Percentiles rank a stretch among this genome's conserved stretches.
Conservation (phyloP, 2,888 invertebrate genomes). For the Pachliopta kotzebuea region DNA sequence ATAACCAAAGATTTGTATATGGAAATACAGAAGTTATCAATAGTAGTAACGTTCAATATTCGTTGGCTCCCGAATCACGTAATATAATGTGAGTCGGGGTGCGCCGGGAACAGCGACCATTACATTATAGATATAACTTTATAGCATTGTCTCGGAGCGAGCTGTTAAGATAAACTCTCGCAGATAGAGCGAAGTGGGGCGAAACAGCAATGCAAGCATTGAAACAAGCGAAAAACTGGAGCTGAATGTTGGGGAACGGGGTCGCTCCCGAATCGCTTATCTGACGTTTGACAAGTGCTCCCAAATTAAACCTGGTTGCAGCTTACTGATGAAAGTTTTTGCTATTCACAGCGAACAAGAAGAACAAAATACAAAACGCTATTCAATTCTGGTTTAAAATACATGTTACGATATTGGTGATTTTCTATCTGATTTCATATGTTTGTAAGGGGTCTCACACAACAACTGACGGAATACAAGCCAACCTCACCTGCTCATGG, state of each 20-base stretch:
- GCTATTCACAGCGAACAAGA: neutral
- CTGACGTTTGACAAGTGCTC: constrained; percentile 22
- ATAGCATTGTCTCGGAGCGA: constrained; percentile 26
- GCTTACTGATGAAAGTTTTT: neutral
- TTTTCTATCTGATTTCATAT: no score
- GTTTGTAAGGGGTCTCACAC: no score
- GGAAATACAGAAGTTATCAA: neutral
- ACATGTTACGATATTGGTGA: no score
- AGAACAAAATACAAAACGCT: neutral
- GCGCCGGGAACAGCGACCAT: constrained; percentile 10
- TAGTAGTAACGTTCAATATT: neutral
- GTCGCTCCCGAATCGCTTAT: constrained; percentile 18
- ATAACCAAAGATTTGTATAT: neutral
- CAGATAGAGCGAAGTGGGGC: constrained; percentile 25
- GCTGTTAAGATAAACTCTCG: constrained; percentile 22
- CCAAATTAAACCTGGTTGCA: constrained; percentile 16
- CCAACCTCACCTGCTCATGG: no score
- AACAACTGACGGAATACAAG: no score
- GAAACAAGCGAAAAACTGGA: constrained; percentile 25
- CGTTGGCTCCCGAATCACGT: constrained; percentile 21
- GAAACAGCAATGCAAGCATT: constrained; percentile 24
- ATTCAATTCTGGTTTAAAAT: neutral
- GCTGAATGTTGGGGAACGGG: constrained; percentile 15
- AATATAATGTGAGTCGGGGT: constrained; percentile 11
- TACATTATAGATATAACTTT: constrained; percentile 29